A percentile compares a stretch with the other conserved stretches of the same genome.
Conservation (phyloP, 37 sponge, comb jelly and placozoan genomes). For the Spongia lamella region DNA sequence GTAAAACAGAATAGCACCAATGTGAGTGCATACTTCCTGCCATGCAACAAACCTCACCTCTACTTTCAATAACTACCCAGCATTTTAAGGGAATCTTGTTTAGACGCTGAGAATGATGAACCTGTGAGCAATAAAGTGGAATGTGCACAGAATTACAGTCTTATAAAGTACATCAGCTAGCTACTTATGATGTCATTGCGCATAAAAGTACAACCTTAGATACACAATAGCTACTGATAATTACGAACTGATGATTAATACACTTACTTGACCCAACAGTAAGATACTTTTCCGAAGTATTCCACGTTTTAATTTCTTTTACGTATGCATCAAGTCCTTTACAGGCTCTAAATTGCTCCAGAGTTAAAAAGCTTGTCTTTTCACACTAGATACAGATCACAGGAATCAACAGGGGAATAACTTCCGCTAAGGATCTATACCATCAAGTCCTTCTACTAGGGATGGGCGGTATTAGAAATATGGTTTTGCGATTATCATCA, state of each 20-base stretch:
- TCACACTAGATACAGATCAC: conserved; percentile 19
- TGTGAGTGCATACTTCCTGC: conserved; percentile 49
- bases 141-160: too few species aligned
- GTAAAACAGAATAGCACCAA: conserved; percentile 27
- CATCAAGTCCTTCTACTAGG: too few species aligned
- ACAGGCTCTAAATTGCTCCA: conserved; percentile 14
- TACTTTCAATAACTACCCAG: conserved; percentile 20
- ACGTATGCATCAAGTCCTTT: conserved; percentile 25
- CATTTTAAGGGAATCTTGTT: conserved; percentile 19
- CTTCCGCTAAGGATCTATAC: too few species aligned
- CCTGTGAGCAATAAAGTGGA: too few species aligned
- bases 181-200: too few species aligned
- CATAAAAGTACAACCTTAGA: too few species aligned
- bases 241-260: too few species aligned
- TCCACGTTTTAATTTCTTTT: conserved; percentile 23
- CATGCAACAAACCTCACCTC: conserved; percentile 48
- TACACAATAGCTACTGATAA: too few species aligned
- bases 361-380: conserved; percentile 28
- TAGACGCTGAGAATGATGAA: background rate
- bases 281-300: conserved; percentile 6
- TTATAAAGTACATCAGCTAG: too few species aligned
- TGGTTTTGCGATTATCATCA: too few species aligned
- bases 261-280: conserved; percentile 16
- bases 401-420: background rate
- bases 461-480: too few species aligned